Percentiles rank a stretch among this genome's conserved stretches.
These are phyloP conservation scores for Scomber japonicus DNA, from an alignment of 2,113 vertebrate species.

Conservation along the genomic window DNA sequence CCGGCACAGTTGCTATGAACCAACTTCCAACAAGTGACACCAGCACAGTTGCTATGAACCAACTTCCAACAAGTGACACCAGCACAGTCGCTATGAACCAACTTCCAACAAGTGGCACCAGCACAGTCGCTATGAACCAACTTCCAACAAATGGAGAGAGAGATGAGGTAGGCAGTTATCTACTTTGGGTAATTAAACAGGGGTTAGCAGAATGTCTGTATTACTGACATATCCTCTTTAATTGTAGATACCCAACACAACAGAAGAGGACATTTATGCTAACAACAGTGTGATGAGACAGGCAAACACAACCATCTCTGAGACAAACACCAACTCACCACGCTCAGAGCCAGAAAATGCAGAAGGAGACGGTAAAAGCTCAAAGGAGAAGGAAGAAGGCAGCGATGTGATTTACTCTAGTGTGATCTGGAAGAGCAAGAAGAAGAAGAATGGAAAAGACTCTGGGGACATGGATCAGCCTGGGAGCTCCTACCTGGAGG, in stretches of 20 bases:
- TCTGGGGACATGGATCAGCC: not conserved
- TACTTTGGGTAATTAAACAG: not conserved
- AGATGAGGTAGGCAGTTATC: slow-evolving; percentile 22
- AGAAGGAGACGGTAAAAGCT: not conserved
- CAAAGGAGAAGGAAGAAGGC: not conserved
- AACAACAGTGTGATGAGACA: not conserved
- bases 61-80: too few species aligned
- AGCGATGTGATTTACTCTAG: slow-evolving; percentile 19
- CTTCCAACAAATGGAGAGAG: not conserved
- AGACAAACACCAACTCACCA: not conserved
- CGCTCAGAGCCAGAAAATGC: not conserved
- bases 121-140: too few species aligned
- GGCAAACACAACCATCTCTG: not conserved
- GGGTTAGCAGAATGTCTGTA: not conserved
- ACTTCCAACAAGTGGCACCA: too few species aligned
- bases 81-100: too few species aligned
- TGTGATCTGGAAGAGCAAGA: not conserved
- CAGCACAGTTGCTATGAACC: too few species aligned
- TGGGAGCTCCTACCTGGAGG: not conserved
- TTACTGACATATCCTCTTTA: not conserved
- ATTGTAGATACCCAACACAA: slow-evolving; percentile 1
- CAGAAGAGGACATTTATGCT: slow-evolving; percentile 18
- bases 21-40: too few species aligned
- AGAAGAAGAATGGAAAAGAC: not conserved
- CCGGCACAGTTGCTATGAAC: too few species aligned